Percentiles rank a stretch among this genome's conserved stretches.
phyloP scores from a whole-genome alignment of 2,113 vertebrate species.

The Clarias magur region DNA sequence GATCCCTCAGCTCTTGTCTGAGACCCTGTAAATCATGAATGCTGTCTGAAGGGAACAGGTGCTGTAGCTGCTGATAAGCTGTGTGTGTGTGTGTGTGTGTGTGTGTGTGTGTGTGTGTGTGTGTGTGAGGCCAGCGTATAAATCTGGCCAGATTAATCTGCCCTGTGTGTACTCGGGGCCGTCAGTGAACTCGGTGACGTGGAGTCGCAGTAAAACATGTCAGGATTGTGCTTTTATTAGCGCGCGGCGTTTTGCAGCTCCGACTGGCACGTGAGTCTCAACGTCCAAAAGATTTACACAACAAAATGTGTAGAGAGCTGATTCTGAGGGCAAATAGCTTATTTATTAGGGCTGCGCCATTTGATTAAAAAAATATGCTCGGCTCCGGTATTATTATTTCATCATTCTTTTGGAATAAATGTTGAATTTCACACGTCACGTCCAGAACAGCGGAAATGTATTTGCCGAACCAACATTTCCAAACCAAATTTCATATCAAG shows the following conservation, averaged over 20 bases:
- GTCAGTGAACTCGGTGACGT: not conserved
- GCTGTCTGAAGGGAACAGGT: constrained; percentile 36
- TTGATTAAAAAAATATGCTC: too few species aligned
- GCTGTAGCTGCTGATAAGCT: constrained; percentile 55
- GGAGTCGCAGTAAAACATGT: not conserved
- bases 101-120: constrained; percentile 39
- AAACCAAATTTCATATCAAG: too few species aligned
- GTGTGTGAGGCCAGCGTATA: not conserved
- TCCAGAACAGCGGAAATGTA: not conserved
- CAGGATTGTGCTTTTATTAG: not conserved
- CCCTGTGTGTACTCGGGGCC: not conserved
- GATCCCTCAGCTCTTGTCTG: constrained; percentile 47
- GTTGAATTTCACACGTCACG: not conserved
- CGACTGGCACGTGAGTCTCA: not conserved
- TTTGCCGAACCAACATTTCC: not conserved
- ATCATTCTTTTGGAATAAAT: not conserved
- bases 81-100: constrained; percentile 38
- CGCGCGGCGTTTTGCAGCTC: not conserved
- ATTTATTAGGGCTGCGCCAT: too few species aligned
- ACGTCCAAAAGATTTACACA: not conserved
- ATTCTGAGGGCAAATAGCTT: not conserved
- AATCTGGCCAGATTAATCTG: not conserved
- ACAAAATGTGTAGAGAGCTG: not conserved
- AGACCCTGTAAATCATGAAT: constrained; percentile 52
- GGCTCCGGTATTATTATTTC: too few species aligned